Evolutionary conservation across 2,888 invertebrate genomes (phyloP).

Genomic region (Protonemura montana): DNA sequence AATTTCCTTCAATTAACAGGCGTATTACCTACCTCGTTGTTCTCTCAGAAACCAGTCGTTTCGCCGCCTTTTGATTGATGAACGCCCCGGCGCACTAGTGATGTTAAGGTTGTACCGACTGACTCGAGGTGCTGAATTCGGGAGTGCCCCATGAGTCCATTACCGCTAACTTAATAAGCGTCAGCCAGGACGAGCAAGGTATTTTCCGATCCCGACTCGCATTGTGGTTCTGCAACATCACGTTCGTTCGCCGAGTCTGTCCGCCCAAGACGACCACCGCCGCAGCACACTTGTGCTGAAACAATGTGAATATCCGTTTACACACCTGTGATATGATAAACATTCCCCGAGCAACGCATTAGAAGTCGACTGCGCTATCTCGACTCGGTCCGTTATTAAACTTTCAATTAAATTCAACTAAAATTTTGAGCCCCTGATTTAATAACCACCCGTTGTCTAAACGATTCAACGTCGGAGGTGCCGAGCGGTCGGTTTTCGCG

Average conservation of each 20-base stretch:
- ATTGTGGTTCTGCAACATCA: neutral
- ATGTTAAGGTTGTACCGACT: neutral
- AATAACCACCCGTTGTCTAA: neutral
- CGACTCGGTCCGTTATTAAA: neutral
- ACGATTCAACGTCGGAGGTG: neutral
- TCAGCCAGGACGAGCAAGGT: neutral
- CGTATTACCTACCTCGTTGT: neutral
- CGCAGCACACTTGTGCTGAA: neutral
- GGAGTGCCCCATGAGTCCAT: neutral
- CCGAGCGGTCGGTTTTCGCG: neutral
- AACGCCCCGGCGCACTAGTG: neutral
- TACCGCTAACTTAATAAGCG: slow-evolving; percentile 9
- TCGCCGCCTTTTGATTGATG: neutral
- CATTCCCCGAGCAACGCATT: neutral
- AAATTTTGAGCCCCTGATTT: neutral
- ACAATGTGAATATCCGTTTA: neutral
- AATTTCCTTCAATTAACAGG: neutral
- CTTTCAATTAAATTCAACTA: neutral
- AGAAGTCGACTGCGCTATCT: neutral
- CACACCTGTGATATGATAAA: neutral
- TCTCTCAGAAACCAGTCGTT: neutral
- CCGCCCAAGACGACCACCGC: neutral
- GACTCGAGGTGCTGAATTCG: neutral
- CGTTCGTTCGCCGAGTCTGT: neutral
- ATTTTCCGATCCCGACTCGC: neutral